A percentile compares a stretch with the other conserved stretches of the same genome.
Evolutionary conservation across 2,888 invertebrate species (phyloP).

Genomic region (Meloe dianella): DNA sequence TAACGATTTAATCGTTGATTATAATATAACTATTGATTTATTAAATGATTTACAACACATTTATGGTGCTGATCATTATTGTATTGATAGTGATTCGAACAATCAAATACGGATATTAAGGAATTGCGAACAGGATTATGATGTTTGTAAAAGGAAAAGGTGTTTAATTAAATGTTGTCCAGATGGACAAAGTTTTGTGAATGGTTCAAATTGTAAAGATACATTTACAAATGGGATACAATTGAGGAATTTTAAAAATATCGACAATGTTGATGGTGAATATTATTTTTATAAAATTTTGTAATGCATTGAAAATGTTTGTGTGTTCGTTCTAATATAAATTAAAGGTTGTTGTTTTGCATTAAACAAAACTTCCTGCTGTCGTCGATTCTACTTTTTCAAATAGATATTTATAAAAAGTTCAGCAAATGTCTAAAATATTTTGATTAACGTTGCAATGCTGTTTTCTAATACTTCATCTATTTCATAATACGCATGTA

Average conservation of each 20-base stretch:
- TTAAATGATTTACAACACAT: neutral
- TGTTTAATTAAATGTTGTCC: constrained; percentile 66
- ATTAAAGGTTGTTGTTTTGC: neutral
- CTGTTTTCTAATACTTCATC: too few species aligned
- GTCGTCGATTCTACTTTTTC: neutral
- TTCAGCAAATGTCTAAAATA: too few species aligned
- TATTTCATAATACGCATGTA: too few species aligned
- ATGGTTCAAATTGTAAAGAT: constrained; percentile 42
- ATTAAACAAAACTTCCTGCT: neutral
- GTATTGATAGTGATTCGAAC: constrained; percentile 38
- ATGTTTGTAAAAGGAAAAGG: constrained; percentile 41
- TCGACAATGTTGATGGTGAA: constrained; percentile 44
- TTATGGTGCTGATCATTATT: constrained; percentile 29
- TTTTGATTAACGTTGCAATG: too few species aligned
- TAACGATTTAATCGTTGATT: constrained; percentile 31
- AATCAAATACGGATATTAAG: constrained; percentile 37
- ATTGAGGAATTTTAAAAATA: constrained; percentile 34
- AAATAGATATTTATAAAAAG: neutral
- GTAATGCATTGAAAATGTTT: neutral
- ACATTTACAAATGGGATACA: constrained; percentile 46
- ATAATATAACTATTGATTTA: neutral
- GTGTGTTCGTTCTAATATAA: neutral
- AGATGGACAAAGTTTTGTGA: constrained; percentile 61
- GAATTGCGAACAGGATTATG: constrained; percentile 39
- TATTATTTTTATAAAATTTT: neutral